Conservation (phyloP, 2,113 vertebrate species). For the Merops nubicus region DNA sequence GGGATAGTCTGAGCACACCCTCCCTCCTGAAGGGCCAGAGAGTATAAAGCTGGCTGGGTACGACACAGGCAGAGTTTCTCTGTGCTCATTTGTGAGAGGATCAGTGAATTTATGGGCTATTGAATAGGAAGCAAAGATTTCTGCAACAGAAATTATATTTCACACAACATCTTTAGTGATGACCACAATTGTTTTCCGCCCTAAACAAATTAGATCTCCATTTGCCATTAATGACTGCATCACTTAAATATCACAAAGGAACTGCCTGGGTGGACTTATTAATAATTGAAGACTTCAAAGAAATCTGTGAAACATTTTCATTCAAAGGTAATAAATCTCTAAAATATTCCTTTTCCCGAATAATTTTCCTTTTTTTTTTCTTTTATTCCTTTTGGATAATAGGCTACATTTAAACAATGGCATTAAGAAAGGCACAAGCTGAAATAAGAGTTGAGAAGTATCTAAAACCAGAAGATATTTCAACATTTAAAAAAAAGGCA, state of each 20-base stretch:
- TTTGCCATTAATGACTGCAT: conserved; percentile 48
- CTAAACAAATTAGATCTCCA: conserved; percentile 28
- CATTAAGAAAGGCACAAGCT: background rate
- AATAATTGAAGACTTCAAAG: conserved; percentile 45
- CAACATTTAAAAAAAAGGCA: background rate
- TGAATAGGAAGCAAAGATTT: background rate
- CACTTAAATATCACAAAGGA: conserved; percentile 29
- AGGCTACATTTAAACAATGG: background rate
- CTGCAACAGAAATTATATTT: background rate
- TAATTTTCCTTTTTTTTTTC: background rate
- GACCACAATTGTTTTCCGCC: background rate
- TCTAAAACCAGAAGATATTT: background rate
- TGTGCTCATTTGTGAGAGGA: background rate
- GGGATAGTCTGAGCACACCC: background rate
- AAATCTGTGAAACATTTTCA: background rate
- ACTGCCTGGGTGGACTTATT: background rate
- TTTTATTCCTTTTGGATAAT: background rate
- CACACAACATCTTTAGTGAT: background rate
- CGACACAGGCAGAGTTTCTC: background rate
- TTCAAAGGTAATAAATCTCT: background rate
- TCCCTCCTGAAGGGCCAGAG: background rate
- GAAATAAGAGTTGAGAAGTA: background rate
- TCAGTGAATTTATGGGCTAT: background rate
- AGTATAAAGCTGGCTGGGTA: background rate
- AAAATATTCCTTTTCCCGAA: background rate